phyloP scores from a whole-genome alignment of 2,888 invertebrate species.

The Drosophila sordidapex region DNA sequence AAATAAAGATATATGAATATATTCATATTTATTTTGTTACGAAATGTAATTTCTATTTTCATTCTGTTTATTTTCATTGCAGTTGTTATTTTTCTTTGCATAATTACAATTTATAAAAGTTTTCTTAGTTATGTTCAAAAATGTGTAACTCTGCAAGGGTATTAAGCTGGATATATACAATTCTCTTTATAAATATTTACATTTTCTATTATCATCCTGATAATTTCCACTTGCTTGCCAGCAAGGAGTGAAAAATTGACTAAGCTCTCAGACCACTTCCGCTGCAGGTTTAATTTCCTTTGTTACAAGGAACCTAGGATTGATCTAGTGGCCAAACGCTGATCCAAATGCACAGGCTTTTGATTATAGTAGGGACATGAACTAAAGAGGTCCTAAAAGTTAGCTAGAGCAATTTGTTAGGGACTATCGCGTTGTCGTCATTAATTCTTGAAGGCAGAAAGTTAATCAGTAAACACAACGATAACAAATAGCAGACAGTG shows the following conservation, averaged over 20 bases:
- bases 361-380: not conserved
- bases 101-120: not conserved
- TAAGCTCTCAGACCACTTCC: constrained; percentile 32
- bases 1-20: not conserved
- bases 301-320: not conserved
- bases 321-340: not conserved
- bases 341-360: not conserved
- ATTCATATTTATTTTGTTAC: not conserved
- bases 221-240: constrained; percentile 24
- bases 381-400: constrained; percentile 5
- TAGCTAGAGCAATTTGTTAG: constrained; percentile 37
- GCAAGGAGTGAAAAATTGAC: constrained; percentile 4
- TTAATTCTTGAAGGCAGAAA: constrained; percentile 37
- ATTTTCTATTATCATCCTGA: constrained; percentile 19
- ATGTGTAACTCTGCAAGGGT: not conserved
- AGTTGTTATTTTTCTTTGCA: not conserved
- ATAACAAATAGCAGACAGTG: constrained; percentile 31
- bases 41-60: not conserved
- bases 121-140: not conserved
- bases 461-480: constrained; percentile 57
- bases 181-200: not conserved
- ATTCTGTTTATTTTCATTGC: not conserved
- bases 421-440: constrained; percentile 15
- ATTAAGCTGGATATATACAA: not conserved
- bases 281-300: constrained; percentile 53